A percentile compares a stretch with the other conserved stretches of the same genome.
Evolutionary conservation across 2,888 invertebrate genomes (phyloP).

Genomic region (Dichetophora obliterata): DNA sequence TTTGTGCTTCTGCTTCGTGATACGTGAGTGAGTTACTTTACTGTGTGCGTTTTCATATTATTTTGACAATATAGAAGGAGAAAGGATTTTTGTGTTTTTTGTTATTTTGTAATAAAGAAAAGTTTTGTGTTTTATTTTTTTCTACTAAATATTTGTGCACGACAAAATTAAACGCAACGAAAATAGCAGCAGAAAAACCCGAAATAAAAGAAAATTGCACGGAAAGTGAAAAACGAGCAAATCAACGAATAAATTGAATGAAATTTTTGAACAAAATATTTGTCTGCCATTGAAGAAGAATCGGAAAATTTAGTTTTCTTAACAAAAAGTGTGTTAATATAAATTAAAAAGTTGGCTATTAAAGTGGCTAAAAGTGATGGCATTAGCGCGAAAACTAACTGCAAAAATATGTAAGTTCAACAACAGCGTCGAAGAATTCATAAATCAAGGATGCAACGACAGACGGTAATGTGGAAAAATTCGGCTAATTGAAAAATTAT

Average conservation of each 20-base stretch:
- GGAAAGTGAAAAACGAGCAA: constrained; percentile 13
- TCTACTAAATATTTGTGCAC: constrained; percentile 49
- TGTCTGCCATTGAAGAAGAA: constrained; percentile 9
- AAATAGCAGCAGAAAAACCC: constrained; percentile 36
- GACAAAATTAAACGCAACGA: constrained; percentile 38
- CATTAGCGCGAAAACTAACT: constrained; percentile 68
- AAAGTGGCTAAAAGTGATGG: constrained; percentile 61
- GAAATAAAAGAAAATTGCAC: constrained; percentile 33
- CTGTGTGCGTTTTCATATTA: constrained; percentile 50
- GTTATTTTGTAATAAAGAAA: constrained; percentile 50
- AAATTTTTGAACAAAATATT: constrained; percentile 22
- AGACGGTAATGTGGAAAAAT: constrained; percentile 13
- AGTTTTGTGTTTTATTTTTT: constrained; percentile 52
- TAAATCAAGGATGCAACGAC: constrained; percentile 34
- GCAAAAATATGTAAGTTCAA: constrained; percentile 69
- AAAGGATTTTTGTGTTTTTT: constrained; percentile 51
- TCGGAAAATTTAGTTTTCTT: constrained; percentile 6
- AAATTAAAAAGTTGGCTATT: constrained; percentile 10
- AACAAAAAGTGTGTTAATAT: not conserved
- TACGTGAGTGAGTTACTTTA: constrained; percentile 29
- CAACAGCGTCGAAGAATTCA: not conserved
- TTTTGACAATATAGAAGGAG: constrained; percentile 54
- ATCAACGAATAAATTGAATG: constrained; percentile 29
- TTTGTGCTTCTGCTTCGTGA: not conserved
- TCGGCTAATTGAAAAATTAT: not conserved